These are phyloP conservation scores for Halcyon chelicuti DNA, from an alignment of 2,797 vertebrate genomes.

Conservation along the genomic window DNA sequence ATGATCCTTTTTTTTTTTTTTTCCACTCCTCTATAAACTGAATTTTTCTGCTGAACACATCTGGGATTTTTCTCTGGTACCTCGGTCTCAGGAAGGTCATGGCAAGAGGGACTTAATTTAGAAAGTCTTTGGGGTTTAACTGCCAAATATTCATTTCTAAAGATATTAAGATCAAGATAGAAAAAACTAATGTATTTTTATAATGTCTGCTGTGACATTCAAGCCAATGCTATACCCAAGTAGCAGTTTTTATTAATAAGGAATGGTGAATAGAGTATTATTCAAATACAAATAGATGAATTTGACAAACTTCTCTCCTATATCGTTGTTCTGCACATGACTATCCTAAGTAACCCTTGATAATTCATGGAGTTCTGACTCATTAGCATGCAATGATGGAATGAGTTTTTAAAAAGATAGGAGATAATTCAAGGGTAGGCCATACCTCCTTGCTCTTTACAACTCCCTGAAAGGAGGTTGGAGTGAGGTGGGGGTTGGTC, in stretches of 20 bases:
- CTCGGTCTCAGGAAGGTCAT: conserved; percentile 14
- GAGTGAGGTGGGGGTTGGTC: too few species aligned
- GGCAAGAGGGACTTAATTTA: conserved; percentile 15
- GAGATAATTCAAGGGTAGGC: neutral
- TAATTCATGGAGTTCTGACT: neutral
- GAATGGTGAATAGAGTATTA: neutral
- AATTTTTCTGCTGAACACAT: neutral
- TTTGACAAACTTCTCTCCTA: neutral
- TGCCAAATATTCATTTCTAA: conserved; percentile 17
- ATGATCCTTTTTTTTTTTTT: neutral
- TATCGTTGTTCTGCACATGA: neutral
- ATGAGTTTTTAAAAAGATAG: neutral
- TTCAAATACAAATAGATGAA: neutral
- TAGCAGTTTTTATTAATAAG: neutral
- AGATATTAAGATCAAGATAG: neutral
- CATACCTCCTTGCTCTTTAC: too few species aligned
- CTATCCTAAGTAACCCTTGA: neutral
- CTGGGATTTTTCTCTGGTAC: neutral
- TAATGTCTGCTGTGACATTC: neutral
- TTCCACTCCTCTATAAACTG: neutral
- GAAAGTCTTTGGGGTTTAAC: conserved; percentile 17
- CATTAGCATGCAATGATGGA: neutral
- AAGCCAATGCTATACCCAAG: neutral
- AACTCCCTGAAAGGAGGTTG: too few species aligned
- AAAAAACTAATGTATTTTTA: neutral